Evolutionary conservation across 35 echinoderm and acorn worm species (phyloP), one percentile per base, ranked within the genome.

Genomic region (Eucidaris tribuloides): DNA sequence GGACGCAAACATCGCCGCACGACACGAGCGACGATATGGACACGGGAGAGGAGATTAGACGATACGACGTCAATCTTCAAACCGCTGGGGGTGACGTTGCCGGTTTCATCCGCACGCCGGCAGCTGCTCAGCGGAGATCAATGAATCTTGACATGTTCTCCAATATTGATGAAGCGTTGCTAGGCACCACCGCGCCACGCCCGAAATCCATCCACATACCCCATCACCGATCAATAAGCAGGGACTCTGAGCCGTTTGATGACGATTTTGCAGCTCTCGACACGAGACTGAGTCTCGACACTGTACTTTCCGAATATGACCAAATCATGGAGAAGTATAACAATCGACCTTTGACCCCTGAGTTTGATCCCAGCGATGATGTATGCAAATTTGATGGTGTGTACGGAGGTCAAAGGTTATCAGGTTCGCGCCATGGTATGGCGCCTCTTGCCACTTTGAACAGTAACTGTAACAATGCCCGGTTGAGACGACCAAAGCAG

Each of bases 231-330:
- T 32, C 57, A 46, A 31, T 48, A 6, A 83, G 81, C 42, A 45
- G 49, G 46, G 81, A 81, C 42, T 88, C 85, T 0, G 88, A 90
- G 13, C 45, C 33, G 29, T 90, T 82, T 7, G 80, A 70, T 14
- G 80, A 89, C 15, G 57, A 62, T 50, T 70, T 61, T 14, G 82
- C 76, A 2, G 34, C 82, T 24, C 35, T 42, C 25, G 81, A 87
- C 14, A 90, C 88, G 1, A 79, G 76, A 34, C 86, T 84, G 40
- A 97, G 89, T 27, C 66, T 97, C 17, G 94, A 97, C 38, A 88
- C 81, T 35, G 89, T 97, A 0, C 59, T 97, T 30, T 89, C 90
- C 17, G 89, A 97, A 45, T 97, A 92, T 66, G 94, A 97, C n/a
- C 36, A 65, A 46, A 83, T 97, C 15, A 80, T 92, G 48, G 94